Evolutionary conservation across 2,113 vertebrate species (phyloP).

Genomic region (Lonchura striata): DNA sequence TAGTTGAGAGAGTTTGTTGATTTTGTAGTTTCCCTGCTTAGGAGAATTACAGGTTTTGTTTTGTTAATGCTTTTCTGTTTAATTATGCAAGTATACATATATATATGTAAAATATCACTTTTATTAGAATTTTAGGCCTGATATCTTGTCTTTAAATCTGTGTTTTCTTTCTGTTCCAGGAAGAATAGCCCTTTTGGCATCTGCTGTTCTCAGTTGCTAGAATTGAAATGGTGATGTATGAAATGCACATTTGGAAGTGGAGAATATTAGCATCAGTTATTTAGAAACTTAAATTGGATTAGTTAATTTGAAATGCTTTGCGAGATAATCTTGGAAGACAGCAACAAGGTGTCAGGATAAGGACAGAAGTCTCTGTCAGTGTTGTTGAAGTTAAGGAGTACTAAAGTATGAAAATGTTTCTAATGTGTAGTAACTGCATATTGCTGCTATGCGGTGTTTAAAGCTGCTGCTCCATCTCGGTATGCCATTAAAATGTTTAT

Average conservation of each 20-base stretch:
- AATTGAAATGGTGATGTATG: neutral
- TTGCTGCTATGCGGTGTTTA: neutral
- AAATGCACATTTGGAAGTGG: neutral
- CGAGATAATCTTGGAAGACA: neutral
- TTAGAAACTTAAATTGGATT: slow-evolving; percentile 5
- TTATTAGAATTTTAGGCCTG: neutral
- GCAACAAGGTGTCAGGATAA: neutral
- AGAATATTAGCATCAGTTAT: neutral
- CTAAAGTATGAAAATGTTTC: neutral
- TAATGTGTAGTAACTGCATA: neutral
- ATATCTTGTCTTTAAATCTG: neutral
- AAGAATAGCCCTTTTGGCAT: neutral
- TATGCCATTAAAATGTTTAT: neutral
- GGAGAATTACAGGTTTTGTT: neutral
- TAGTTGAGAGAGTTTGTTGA: neutral
- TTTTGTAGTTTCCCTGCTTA: neutral
- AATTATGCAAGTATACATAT: neutral
- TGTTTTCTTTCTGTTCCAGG: neutral
- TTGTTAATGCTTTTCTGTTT: neutral
- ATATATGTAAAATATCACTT: neutral
- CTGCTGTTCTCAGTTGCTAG: neutral
- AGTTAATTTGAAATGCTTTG: neutral
- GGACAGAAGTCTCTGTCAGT: neutral
- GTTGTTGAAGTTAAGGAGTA: neutral
- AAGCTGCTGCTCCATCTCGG: neutral